Percentiles rank a stretch among this genome's conserved stretches.
phyloP scores from a whole-genome alignment of 2,888 invertebrate genomes.

The Diaphora mendica region DNA sequence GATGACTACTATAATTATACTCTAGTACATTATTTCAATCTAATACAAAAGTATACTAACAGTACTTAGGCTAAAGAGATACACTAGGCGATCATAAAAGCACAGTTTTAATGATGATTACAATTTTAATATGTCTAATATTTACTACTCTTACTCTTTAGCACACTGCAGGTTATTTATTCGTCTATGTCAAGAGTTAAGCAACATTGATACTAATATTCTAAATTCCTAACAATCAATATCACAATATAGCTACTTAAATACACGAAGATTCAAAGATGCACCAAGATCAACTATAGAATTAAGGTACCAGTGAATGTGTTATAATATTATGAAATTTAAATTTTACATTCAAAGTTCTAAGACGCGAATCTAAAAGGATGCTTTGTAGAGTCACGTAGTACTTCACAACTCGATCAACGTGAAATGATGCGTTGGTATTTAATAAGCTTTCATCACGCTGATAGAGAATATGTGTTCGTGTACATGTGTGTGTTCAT shows the following conservation, averaged over 20 bases:
- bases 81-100: slow-evolving; percentile 70
- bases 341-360: slow-evolving; percentile 20
- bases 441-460: not conserved
- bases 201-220: slow-evolving; percentile 60
- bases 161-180: slow-evolving; percentile 42
- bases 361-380: not conserved
- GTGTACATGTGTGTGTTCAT: not conserved
- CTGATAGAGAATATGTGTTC: too few relatives aligned
- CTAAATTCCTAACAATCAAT: slow-evolving; percentile 75
- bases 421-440: not conserved
- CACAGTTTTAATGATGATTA: slow-evolving; percentile 55
- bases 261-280: slow-evolving; percentile 66
- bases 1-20: slow-evolving; percentile 50
- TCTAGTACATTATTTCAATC: slow-evolving; percentile 46
- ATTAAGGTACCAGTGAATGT: slow-evolving; percentile 52
- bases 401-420: not conserved
- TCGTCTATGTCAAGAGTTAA: slow-evolving; percentile 49
- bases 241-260: slow-evolving; percentile 80
- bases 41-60: slow-evolving; percentile 60
- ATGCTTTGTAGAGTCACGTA: not conserved
- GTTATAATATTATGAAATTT: slow-evolving; percentile 43
- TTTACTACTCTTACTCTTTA: slow-evolving; percentile 44
- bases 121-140: slow-evolving; percentile 30
- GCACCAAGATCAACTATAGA: slow-evolving; percentile 63
- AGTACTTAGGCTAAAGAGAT: slow-evolving; percentile 69